Percentiles rank a stretch among this genome's conserved stretches.
Conservation (phyloP, 2,113 vertebrate genomes). For the Chiloscyllium plagiosum region DNA sequence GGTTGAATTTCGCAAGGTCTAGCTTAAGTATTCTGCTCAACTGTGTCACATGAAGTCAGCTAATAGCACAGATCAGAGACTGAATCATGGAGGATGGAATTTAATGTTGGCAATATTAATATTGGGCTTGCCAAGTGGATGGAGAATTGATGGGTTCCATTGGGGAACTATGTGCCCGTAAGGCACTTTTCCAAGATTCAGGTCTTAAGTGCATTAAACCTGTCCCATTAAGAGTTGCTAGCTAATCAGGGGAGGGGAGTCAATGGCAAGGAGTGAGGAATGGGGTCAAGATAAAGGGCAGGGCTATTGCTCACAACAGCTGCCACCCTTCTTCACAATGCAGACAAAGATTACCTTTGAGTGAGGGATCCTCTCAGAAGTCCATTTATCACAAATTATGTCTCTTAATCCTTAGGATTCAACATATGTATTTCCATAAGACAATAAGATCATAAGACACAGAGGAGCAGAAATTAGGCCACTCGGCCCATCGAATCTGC, state of each 20-base stretch:
- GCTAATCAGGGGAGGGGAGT: no score
- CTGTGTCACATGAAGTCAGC: neutral
- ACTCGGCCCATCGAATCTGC: no score
- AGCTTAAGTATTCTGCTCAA: neutral
- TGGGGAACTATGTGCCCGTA: neutral
- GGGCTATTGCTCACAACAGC: no score
- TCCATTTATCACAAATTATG: neutral
- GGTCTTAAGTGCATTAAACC: no score
- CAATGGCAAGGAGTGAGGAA: neutral
- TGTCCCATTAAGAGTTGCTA: no score
- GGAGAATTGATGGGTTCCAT: neutral
- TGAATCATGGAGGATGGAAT: neutral
- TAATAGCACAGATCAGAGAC: neutral
- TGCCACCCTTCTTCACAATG: no score
- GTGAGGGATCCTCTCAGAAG: neutral
- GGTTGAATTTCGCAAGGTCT: neutral
- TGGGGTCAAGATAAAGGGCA: neutral
- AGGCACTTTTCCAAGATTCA: no score
- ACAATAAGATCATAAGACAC: no score
- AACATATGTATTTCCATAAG: neutral
- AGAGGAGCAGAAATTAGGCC: no score
- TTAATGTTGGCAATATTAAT: neutral
- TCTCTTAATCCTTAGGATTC: neutral
- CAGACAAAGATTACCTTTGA: no score
- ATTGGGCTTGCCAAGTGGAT: neutral